Evolutionary conservation across 1,140 invertebrate species (phyloP).

Genomic region (Pseudomyrmex concolor): DNA sequence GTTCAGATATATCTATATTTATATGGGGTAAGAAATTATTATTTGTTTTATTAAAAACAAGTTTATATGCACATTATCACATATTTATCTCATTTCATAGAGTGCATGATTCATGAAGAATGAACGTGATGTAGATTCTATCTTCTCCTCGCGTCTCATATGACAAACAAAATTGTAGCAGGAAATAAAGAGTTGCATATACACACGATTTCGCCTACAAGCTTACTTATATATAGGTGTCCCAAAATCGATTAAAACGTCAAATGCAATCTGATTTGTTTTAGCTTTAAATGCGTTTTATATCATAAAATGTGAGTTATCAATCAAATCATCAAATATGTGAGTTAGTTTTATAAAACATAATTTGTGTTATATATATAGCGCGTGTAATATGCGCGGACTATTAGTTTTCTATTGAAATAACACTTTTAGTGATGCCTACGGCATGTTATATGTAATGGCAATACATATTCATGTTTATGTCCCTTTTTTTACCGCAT

Average conservation of each 20-base stretch:
- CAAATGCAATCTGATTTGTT: too few relatives aligned
- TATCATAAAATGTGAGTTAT: too few relatives aligned
- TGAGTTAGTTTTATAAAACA: not conserved
- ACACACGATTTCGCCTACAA: too few relatives aligned
- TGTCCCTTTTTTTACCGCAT: constrained; percentile 62
- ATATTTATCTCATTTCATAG: constrained; percentile 11
- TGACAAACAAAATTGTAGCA: too few relatives aligned
- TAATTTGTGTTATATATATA: constrained; percentile 5
- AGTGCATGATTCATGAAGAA: not conserved
- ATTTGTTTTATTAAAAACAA: not conserved
- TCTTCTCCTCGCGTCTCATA: not conserved
- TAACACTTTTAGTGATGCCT: constrained; percentile 34
- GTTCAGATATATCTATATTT: not conserved
- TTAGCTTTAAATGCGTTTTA: too few relatives aligned
- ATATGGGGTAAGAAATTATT: not conserved
- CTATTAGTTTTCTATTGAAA: constrained; percentile 30
- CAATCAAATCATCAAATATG: too few relatives aligned
- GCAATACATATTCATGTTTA: constrained; percentile 53
- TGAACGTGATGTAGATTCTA: not conserved
- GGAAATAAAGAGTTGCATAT: not conserved
- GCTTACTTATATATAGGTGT: not conserved
- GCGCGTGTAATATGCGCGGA: not conserved
- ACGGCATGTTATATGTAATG: constrained; percentile 71
- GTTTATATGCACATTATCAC: constrained; percentile 11
- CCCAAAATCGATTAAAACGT: not conserved